Base-by-base conservation (phyloP, 2,113 vertebrate species). In the Nesospiza acunhae region DNA sequence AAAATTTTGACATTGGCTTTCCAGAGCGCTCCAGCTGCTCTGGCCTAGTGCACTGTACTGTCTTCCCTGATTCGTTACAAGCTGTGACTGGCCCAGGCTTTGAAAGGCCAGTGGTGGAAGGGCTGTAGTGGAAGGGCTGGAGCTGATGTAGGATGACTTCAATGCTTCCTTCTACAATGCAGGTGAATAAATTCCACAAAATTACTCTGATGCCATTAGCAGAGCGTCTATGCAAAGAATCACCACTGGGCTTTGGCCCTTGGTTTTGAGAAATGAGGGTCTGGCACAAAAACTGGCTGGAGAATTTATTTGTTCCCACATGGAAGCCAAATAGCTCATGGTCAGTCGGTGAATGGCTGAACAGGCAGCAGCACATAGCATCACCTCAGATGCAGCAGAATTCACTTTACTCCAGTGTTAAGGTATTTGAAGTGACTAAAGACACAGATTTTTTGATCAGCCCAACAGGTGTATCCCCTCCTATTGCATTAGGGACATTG, bases 401-500 rank as follows among this genome's bases (percentile, higher is more conserved):
- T 23, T 68, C 0, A 0, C 26, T 21, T 18, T 42, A 30, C 33
- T 70, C 21, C 23, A 39, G 2, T 2, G 3, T 37, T 11, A 27
- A 31, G 47, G 37, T 27, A 33, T 49, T 89, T 75, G 31, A 62
- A 73, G 35, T 46, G 52, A 84, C 64, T 66, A 41, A 75, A 47
- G 56, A 17, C 52, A 37, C 22, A 33, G 6, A 52, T 42, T 55
- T 84, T 62, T 17, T 55, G 3, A 63, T 46, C 59, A 49, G n/a
- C 31, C 46, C 23, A 49, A 27, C 4, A 67, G 30, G 14, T 26
- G 19, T 8, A 9, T 66, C 19, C 37, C 63, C 52, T 44, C 47
- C 56, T 89, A 21, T 22, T 1, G 1, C 3, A 10, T 27, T 35
- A 75, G 59, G 50, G 35, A 50, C 33, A 26, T 9, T 35, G 31